These are phyloP conservation scores for Anthrax anthrax DNA, from an alignment of 2,888 invertebrate species.

Conservation along the genomic window DNA sequence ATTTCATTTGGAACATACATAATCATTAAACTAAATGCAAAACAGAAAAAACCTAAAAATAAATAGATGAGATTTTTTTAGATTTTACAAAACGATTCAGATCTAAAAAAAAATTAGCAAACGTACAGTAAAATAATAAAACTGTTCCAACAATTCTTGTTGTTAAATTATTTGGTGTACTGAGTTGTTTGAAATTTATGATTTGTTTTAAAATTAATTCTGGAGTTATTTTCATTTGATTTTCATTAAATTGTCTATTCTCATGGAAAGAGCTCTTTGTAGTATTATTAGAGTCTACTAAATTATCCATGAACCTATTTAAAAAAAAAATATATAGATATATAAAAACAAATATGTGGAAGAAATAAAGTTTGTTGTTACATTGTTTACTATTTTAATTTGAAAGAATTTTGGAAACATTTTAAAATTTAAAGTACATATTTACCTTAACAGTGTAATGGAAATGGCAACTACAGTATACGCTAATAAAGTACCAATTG, in stretches of 20 bases:
- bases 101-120: neutral
- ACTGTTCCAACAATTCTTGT: slow-evolving; percentile 25
- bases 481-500: slow-evolving; percentile 72
- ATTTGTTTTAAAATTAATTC: slow-evolving; percentile 19
- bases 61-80: neutral
- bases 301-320: slow-evolving; percentile 24
- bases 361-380: too few relatives aligned
- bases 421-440: neutral
- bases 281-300: too few relatives aligned
- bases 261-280: too few relatives aligned
- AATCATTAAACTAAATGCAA: slow-evolving; percentile 23
- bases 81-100: neutral
- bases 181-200: slow-evolving; percentile 22
- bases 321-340: slow-evolving; percentile 2
- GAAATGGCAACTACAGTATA: slow-evolving; percentile 84
- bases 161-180: slow-evolving; percentile 21
- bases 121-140: slow-evolving; percentile 25
- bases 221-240: slow-evolving; percentile 18
- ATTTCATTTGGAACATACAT: slow-evolving; percentile 23
- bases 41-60: slow-evolving; percentile 21
- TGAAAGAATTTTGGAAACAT: neutral
- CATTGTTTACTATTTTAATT: neutral
- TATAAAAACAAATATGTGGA: neutral
- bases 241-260: slow-evolving; percentile 18
- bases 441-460: slow-evolving; percentile 63